A percentile compares a stretch with the other conserved stretches of the same genome.
phyloP scores from a whole-genome alignment of 2,888 invertebrate genomes.

The Hirudinaria manillensis region DNA sequence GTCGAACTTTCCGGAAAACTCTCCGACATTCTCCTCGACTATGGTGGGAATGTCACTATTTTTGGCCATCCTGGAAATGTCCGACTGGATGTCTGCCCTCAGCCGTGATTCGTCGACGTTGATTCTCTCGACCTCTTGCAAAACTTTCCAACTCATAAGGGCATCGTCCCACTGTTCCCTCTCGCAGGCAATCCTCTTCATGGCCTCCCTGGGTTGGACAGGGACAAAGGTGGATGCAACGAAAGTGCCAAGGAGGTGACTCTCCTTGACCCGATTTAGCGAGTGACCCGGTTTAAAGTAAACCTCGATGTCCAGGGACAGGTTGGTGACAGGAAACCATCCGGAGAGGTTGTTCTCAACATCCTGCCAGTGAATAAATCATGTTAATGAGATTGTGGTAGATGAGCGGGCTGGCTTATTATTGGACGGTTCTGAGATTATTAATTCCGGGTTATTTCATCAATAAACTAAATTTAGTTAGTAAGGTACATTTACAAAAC shows the following conservation, averaged over 20 bases:
- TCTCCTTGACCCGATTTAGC: neutral
- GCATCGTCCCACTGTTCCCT: slow-evolving; percentile 16
- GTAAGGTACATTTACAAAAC: no score
- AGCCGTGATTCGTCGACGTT: neutral
- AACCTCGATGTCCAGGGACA: slow-evolving; percentile 1
- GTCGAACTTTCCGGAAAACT: neutral
- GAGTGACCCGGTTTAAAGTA: neutral
- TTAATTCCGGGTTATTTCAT: no score
- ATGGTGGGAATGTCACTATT: neutral
- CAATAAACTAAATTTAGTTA: no score
- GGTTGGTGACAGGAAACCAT: neutral
- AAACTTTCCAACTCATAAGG: slow-evolving; percentile 9
- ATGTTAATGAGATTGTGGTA: no score
- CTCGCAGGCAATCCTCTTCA: slow-evolving; percentile 8
- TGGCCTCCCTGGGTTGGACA: neutral
- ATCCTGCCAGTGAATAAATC: neutral
- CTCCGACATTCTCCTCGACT: no score
- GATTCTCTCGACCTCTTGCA: neutral
- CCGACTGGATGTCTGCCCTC: neutral
- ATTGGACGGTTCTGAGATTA: no score
- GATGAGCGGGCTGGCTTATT: no score
- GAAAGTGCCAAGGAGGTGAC: slow-evolving; percentile 13
- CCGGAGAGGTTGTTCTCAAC: neutral
- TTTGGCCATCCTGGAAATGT: neutral
- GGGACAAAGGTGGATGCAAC: neutral